Percentiles rank a stretch among this genome's conserved stretches.
Evolutionary conservation across 2,888 invertebrate species (phyloP).

Genomic region (Agonopterix alstromeriana): DNA sequence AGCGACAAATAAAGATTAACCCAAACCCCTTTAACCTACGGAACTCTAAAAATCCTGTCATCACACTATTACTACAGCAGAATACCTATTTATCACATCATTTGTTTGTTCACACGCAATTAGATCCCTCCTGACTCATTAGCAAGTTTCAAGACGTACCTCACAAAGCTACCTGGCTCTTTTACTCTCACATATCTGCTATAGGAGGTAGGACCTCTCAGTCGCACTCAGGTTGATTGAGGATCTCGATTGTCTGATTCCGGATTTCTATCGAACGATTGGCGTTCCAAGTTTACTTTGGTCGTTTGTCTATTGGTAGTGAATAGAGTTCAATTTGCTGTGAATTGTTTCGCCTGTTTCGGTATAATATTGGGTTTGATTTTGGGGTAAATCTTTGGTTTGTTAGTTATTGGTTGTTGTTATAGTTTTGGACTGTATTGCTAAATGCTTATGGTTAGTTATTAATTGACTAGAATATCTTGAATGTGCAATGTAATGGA

Average conservation of each 20-base stretch:
- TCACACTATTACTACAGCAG: conserved; percentile 14
- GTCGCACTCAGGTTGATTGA: conserved; percentile 49
- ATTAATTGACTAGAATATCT: too few relatives aligned
- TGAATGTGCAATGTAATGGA: too few relatives aligned
- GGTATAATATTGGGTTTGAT: too few relatives aligned
- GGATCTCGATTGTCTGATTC: conserved; percentile 54
- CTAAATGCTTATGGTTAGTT: too few relatives aligned
- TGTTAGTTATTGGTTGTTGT: too few relatives aligned
- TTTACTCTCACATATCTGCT: conserved; percentile 25
- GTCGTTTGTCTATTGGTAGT: conserved; percentile 13
- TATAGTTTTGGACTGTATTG: too few relatives aligned
- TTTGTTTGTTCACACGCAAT: conserved; percentile 70
- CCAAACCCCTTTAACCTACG: too few relatives aligned
- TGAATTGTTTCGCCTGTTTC: too few relatives aligned
- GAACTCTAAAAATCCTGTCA: too few relatives aligned
- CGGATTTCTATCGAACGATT: conserved; percentile 55
- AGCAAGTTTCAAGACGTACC: conserved; percentile 41
- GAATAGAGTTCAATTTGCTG: neutral
- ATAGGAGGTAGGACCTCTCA: neutral
- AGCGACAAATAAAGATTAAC: too few relatives aligned
- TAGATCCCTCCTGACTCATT: conserved; percentile 68
- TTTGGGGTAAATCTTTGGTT: too few relatives aligned
- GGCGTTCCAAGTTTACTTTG: conserved; percentile 50
- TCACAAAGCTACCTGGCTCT: conserved; percentile 28
- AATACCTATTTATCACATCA: conserved; percentile 60